Evolutionary conservation across 2,797 vertebrate genomes (phyloP).

Genomic region (Myioborus miniatus): DNA sequence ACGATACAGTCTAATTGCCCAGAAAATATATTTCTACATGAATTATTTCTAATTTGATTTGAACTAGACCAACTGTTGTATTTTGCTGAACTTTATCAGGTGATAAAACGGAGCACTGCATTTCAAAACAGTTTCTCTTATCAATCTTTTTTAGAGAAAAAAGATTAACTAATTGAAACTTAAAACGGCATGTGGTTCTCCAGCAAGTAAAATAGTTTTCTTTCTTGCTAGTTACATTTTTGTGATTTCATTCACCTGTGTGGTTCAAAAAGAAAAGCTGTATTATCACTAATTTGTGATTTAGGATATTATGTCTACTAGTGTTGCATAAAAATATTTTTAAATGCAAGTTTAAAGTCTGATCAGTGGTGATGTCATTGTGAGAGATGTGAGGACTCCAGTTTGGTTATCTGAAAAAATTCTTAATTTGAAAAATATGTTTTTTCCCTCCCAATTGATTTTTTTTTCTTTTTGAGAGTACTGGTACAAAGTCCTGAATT

Average conservation of each 20-base stretch:
- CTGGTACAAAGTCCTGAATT: neutral
- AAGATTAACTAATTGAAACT: constrained; percentile 21
- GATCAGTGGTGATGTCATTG: neutral
- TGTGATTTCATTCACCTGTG: neutral
- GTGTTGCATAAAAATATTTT: constrained; percentile 16
- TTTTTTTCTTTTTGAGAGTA: neutral
- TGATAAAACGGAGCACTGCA: constrained; percentile 39
- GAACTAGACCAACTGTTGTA: constrained; percentile 97
- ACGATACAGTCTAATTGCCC: constrained; percentile 94
- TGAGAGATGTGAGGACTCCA: neutral
- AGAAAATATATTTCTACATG: constrained; percentile 95
- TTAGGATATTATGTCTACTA: neutral
- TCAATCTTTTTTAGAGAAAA: neutral
- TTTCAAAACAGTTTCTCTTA: constrained; percentile 47
- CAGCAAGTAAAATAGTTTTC: constrained; percentile 6
- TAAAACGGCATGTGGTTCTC: neutral
- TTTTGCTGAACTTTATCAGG: constrained; percentile 80
- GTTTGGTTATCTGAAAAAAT: neutral
- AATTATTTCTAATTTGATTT: constrained; percentile 96
- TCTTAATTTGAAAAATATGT: neutral
- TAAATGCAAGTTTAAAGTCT: neutral
- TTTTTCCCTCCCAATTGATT: neutral
- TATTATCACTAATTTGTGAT: neutral
- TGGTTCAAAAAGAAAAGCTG: neutral
- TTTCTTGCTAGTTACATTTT: neutral